A percentile compares a stretch with the other conserved stretches of the same genome.
These are phyloP conservation scores for Erethizon dorsatum DNA, from an alignment of 2,797 vertebrate species.

Conservation along the genomic window DNA sequence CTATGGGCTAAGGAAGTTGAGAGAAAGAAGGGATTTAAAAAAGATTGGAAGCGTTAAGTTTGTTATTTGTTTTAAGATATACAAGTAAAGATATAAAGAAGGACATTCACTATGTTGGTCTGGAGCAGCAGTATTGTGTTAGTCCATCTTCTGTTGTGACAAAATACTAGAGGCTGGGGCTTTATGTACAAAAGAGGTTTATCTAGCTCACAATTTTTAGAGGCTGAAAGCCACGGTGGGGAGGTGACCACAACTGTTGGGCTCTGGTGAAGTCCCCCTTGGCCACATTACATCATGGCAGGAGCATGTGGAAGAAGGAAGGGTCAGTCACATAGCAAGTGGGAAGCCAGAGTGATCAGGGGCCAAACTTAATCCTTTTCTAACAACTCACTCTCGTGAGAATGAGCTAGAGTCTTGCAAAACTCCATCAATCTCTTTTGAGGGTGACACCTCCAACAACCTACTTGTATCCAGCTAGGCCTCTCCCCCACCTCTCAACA, in stretches of 20 bases:
- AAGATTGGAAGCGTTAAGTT: not conserved
- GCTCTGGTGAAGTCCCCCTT: not conserved
- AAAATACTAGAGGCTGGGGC: not conserved
- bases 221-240: not conserved
- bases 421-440: not conserved
- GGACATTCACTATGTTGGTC: not conserved
- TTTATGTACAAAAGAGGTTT: not conserved
- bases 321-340: not conserved
- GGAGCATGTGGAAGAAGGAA: not conserved
- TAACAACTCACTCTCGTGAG: not conserved
- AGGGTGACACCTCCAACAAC: not conserved
- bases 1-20: not conserved
- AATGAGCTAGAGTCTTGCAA: not conserved
- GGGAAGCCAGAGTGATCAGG: not conserved
- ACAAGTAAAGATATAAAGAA: not conserved
- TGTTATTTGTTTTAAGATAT: constrained; percentile 38
- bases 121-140: not conserved
- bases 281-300: not conserved
- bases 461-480: not conserved
- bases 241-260: rapidly evolving
- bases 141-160: not conserved
- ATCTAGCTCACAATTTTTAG: not conserved
- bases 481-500: not conserved
- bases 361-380: not conserved
- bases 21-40: not conserved